Percentiles rank a stretch among this genome's conserved stretches.
These are phyloP conservation scores for Poecile atricapillus DNA, from an alignment of 2,113 vertebrate species.

Conservation along the genomic window DNA sequence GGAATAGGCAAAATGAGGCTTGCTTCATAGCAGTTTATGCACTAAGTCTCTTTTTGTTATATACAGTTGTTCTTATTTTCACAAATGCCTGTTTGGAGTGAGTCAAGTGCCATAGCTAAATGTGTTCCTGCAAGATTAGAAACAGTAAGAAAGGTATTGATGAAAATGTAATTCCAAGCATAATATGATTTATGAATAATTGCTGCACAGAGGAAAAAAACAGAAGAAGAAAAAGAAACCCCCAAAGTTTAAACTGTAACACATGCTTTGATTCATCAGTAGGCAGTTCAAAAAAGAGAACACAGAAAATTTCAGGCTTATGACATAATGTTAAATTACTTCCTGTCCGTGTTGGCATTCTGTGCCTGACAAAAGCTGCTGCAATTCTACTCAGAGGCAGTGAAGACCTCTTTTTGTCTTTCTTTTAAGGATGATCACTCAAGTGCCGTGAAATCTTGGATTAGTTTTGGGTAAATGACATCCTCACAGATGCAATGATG, in stretches of 20 bases:
- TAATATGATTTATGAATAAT: background rate
- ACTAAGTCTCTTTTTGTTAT: background rate
- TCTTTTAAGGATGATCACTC: background rate
- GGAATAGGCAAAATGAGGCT: background rate
- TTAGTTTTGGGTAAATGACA: background rate
- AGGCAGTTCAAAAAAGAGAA: background rate
- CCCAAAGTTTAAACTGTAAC: background rate
- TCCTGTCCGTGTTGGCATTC: background rate
- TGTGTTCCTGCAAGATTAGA: background rate
- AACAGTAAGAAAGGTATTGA: background rate
- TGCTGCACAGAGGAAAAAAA: background rate
- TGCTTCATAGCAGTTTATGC: background rate
- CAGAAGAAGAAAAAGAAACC: no score
- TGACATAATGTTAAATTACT: background rate
- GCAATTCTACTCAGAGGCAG: background rate
- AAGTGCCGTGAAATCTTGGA: background rate
- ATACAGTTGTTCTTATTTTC: background rate
- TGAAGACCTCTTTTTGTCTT: background rate
- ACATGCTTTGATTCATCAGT: background rate
- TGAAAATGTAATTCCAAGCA: background rate
- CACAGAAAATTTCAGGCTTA: background rate
- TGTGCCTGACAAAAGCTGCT: background rate
- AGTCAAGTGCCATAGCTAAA: background rate
- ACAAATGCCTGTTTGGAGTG: background rate
- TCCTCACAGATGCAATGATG: background rate